These are phyloP conservation scores for Tokudaia muenninki DNA, from an alignment of 2,797 vertebrate genomes.

Conservation along the genomic window DNA sequence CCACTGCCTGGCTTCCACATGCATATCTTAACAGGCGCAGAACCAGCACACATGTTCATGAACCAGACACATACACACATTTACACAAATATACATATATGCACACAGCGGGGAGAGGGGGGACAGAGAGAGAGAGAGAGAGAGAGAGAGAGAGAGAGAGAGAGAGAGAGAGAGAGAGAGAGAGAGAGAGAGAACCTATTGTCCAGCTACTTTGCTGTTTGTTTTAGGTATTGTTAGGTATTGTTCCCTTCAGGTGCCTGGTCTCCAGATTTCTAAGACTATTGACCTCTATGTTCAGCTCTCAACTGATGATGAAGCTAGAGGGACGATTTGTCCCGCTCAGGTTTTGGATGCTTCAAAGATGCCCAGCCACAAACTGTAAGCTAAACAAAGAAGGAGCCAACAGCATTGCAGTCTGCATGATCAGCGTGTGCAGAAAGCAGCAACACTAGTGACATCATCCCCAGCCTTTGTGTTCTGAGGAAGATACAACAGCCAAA, in stretches of 20 bases:
- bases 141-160: too few species aligned
- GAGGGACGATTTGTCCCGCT: neutral
- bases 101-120: too few species aligned
- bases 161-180: neutral
- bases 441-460: neutral
- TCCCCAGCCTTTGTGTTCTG: neutral
- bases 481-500: neutral
- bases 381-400: neutral
- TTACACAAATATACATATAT: neutral
- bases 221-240: neutral
- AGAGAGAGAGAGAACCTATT: neutral
- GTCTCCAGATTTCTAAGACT: neutral
- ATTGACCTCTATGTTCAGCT: neutral
- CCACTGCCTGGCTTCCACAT: too few species aligned
- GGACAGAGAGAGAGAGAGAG: too few species aligned
- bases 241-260: slow-evolving; percentile 12
- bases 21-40: neutral
- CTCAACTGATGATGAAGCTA: neutral
- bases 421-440: neutral
- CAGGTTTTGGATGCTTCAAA: neutral
- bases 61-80: too few species aligned
- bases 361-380: neutral
- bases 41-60: neutral
- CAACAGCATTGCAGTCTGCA: neutral
- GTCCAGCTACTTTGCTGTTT: slow-evolving; percentile 1